Conservation (phyloP, 92 coral and sea anemone genomes). For the Micromussa lordhowensis region DNA sequence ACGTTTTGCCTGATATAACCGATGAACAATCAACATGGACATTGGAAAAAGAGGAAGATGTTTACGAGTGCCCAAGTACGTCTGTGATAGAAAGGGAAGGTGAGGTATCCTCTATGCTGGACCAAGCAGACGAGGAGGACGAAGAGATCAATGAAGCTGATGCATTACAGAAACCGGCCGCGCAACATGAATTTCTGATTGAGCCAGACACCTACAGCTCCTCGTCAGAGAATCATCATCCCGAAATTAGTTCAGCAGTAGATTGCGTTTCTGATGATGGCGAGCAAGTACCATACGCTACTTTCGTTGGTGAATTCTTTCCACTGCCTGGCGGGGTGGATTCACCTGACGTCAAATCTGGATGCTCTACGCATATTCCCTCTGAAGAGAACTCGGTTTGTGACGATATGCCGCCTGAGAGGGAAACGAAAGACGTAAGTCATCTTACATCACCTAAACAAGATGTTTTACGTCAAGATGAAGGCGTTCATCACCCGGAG, state of each 20-base stretch:
- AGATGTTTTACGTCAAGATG: constrained; percentile 12
- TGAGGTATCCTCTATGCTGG: neutral
- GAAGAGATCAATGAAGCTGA: constrained; percentile 29
- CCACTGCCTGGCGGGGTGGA: constrained; percentile 56
- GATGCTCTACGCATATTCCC: constrained; percentile 16
- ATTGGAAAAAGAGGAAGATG: neutral
- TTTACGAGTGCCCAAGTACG: constrained; percentile 9
- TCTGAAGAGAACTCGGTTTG: constrained; percentile 41
- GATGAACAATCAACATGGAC: neutral
- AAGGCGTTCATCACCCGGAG: constrained; percentile 11
- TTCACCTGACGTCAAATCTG: constrained; percentile 31
- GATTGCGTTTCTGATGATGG: constrained; percentile 57
- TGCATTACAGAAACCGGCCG: constrained; percentile 10
- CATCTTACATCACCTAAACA: constrained; percentile 16
- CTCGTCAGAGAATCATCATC: constrained; percentile 34
- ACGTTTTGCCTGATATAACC: neutral
- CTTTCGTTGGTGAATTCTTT: constrained; percentile 74
- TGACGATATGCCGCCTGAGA: constrained; percentile 21
- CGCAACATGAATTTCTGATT: constrained; percentile 14
- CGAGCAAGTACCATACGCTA: constrained; percentile 58
- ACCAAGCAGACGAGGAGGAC: constrained; percentile 21
- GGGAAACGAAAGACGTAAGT: constrained; percentile 15
- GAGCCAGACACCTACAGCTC: constrained; percentile 37
- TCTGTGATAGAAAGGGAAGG: neutral
- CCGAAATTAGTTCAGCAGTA: constrained; percentile 42